Conservation (phyloP, 2,113 vertebrate species). For the Cervus canadensis region DNA sequence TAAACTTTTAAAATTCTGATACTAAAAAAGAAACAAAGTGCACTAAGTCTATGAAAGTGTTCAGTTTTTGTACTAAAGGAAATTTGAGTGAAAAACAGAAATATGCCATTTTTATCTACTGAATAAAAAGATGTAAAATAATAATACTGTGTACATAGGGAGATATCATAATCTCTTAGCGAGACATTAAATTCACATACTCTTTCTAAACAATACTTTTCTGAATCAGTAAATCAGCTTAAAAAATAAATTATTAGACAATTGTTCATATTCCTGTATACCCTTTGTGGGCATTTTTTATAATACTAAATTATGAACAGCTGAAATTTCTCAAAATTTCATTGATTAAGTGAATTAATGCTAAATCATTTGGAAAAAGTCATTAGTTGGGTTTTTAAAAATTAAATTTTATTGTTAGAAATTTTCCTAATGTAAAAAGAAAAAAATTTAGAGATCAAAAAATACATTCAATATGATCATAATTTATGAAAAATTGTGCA, state of each 20-base stretch:
- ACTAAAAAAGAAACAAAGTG: neutral
- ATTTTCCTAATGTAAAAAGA: neutral
- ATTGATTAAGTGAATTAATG: neutral
- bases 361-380: neutral
- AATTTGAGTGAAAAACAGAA: neutral
- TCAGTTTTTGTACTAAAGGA: neutral
- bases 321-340: neutral
- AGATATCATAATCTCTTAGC: neutral
- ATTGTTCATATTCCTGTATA: neutral
- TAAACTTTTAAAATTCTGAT: neutral
- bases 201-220: neutral
- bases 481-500: neutral
- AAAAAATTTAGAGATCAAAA: neutral
- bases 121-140: neutral
- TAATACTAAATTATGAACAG: neutral
- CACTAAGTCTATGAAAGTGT: neutral
- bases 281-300: neutral
- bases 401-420: neutral
- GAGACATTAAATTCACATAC: neutral
- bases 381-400: neutral
- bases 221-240: neutral
- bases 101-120: neutral
- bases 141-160: neutral
- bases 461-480: neutral
- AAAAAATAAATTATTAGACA: neutral